Evolutionary conservation across 2,888 invertebrate genomes (phyloP).

Genomic region (Xylota sylvarum): DNA sequence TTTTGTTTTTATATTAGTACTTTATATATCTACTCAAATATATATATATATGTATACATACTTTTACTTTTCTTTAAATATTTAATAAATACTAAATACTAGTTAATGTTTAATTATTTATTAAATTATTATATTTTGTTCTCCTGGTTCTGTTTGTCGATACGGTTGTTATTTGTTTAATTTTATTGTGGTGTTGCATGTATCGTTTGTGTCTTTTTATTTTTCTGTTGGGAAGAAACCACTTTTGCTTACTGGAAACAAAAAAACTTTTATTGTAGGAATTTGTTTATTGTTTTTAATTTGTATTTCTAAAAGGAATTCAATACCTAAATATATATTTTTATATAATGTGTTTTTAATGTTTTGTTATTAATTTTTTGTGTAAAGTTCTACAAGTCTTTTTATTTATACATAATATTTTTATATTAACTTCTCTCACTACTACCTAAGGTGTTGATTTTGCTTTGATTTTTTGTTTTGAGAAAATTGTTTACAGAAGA

Average conservation of each 20-base stretch:
- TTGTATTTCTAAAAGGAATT: slow-evolving; percentile 66
- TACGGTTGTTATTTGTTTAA: slow-evolving; percentile 44
- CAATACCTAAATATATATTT: slow-evolving; percentile 62
- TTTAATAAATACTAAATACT: slow-evolving; percentile 74
- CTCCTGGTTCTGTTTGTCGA: slow-evolving; percentile 53
- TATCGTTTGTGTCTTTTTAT: slow-evolving; percentile 24
- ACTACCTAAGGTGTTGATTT: slow-evolving; percentile 46
- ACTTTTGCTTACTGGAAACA: slow-evolving; percentile 31
- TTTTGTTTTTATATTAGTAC: slow-evolving; percentile 27
- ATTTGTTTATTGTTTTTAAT: slow-evolving; percentile 51
- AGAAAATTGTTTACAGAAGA: slow-evolving; percentile 47
- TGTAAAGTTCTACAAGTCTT: slow-evolving; percentile 72
- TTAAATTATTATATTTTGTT: slow-evolving; percentile 58
- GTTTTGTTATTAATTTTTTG: slow-evolving; percentile 42
- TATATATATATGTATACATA: slow-evolving; percentile 23
- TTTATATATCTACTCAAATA: slow-evolving; percentile 60
- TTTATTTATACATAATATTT: slow-evolving; percentile 33
- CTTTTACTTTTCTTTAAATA: slow-evolving; percentile 51
- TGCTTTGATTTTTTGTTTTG: slow-evolving; percentile 19
- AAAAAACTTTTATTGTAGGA: slow-evolving; percentile 50
- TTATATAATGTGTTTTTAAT: slow-evolving; percentile 10
- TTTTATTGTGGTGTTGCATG: slow-evolving; percentile 59
- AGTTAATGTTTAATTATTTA: slow-evolving; percentile 45
- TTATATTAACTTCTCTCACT: slow-evolving; percentile 49
- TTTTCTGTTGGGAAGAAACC: slow-evolving; percentile 62